Conservation (phyloP, 2,113 vertebrate genomes). For the Maylandia zebra region DNA sequence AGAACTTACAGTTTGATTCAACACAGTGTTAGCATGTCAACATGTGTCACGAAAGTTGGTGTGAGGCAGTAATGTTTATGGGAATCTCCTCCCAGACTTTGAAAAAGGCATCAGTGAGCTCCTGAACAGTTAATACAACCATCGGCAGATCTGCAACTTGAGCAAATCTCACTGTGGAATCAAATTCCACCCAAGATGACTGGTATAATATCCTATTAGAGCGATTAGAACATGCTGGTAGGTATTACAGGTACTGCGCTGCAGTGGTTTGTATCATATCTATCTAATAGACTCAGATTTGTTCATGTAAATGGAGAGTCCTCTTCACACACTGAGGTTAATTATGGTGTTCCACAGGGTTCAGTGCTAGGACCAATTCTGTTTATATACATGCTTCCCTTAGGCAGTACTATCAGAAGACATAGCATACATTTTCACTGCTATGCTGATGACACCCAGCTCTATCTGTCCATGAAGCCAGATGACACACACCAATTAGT, state of each 20-base stretch:
- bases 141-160: neutral
- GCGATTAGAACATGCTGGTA: neutral
- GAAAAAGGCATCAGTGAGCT: neutral
- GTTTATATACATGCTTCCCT: neutral
- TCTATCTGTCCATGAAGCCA: neutral
- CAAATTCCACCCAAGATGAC: neutral
- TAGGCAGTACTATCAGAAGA: accelerated
- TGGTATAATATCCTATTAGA: neutral
- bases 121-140: neutral
- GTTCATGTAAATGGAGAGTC: neutral
- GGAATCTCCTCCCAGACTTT: neutral
- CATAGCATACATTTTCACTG: neutral
- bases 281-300: neutral
- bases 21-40: neutral
- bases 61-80: neutral
- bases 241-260: neutral
- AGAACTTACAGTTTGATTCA: neutral
- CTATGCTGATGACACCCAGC: neutral
- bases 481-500: neutral
- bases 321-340: neutral
- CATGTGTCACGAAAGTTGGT: neutral
- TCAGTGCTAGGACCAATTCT: neutral
- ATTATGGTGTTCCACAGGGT: neutral
- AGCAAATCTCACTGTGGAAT: neutral
- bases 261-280: neutral